These are phyloP conservation scores for Carassius auratus DNA, from an alignment of 2,113 vertebrate species.

Conservation along the genomic window DNA sequence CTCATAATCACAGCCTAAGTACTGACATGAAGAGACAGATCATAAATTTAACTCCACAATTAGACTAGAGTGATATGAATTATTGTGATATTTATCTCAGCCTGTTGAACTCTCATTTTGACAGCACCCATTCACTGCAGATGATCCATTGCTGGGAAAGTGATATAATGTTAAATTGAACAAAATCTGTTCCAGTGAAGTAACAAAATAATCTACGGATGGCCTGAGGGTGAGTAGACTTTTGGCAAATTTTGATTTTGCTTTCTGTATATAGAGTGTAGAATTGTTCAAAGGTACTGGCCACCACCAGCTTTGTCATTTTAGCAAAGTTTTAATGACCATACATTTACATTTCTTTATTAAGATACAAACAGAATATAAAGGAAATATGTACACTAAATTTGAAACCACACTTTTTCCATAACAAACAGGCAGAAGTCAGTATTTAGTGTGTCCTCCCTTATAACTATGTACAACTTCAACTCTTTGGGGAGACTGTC, in stretches of 20 bases:
- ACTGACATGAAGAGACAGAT: conserved; percentile 75
- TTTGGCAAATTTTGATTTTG: background rate
- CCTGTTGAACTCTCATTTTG: background rate
- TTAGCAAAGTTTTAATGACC: no score
- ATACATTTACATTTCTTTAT: no score
- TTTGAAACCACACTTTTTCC: background rate
- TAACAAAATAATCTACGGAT: no score
- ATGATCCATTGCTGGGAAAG: no score
- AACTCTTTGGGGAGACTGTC: background rate
- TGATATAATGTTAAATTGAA: no score
- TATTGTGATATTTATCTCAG: background rate
- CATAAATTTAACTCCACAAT: background rate
- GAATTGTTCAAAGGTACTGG: background rate
- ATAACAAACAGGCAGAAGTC: background rate
- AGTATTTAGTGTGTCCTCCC: background rate
- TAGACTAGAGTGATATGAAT: background rate
- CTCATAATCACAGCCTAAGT: conserved; percentile 89
- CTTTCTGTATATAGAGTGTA: background rate
- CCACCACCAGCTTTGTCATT: background rate
- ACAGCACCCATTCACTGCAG: background rate
- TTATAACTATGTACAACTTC: background rate
- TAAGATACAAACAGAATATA: no score
- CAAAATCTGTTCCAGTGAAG: no score
- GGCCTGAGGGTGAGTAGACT: no score
- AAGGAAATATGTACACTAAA: background rate